Base-by-base conservation (phyloP, 2,888 invertebrate species). In the Drosophila colorata region DNA sequence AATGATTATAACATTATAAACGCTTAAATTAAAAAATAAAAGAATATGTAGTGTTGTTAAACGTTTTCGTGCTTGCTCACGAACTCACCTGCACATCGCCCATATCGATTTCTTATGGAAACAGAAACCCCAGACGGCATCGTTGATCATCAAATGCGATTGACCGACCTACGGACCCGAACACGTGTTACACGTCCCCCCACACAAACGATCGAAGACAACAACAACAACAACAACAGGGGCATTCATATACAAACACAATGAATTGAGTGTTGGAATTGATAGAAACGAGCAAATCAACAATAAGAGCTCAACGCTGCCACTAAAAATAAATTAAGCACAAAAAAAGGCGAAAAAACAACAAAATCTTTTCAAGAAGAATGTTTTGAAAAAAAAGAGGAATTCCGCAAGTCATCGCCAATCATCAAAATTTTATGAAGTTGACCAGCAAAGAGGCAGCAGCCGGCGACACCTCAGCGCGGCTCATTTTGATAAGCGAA, bases 161-260 rank as follows among this genome's bases (percentile, higher is more conserved):
- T 64, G 56, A 66, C 61, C 73, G 82, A 83, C 88, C 82, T 83
- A 83, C 69, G 82, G 87, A 86, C 88, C 66, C 67, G 69, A 82
- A 86, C 88, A 82, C 88, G 87, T 86, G 82, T 74, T 81, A 52
- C 47, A 44, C 56, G 33, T 49, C 41, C 20, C 18, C 25, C 16
- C 20, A 18, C 31, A 49, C 9, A 33, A 2, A 23, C 35, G 8
- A 33, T 28, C 43, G n/a, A 47, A 46, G 67, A 69, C 53, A 28
- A 25, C 7, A 25, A 25, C 25, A 28, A 9, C 28, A 28, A 28
- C 9, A 28, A 28, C 28, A 28, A 9, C 28, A 28, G 20, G 20
- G 20, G n/a, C 31, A 41, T 69, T 68, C 59, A 60, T 68, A 69
- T 41, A 2, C 3, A 51, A 60, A 38, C 23, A 69, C 69, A 69